Percentiles rank a stretch among this genome's conserved stretches.
Conservation (phyloP, 2,113 vertebrate species). For the Perca flavescens region DNA sequence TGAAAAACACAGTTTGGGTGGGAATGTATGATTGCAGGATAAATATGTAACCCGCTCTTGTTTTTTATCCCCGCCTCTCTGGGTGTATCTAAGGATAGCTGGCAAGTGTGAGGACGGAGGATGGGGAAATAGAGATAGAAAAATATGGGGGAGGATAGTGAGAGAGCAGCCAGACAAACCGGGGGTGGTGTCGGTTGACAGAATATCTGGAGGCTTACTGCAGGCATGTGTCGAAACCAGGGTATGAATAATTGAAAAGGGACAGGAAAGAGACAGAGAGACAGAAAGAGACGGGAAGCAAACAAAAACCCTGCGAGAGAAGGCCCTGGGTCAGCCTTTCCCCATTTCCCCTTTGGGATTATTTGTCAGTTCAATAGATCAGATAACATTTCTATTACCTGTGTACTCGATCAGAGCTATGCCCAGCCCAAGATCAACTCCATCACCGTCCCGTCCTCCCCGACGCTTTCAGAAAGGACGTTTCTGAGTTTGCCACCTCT, state of each 20-base stretch:
- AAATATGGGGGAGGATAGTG: conserved; percentile 33
- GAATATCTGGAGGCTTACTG: conserved; percentile 58
- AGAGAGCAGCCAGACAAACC: conserved; percentile 51
- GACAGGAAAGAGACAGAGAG: conserved; percentile 29
- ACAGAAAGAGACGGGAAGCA: conserved; percentile 38
- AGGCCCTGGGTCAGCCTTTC: conserved; percentile 12
- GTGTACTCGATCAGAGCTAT: conserved; percentile 18
- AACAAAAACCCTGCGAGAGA: conserved; percentile 37
- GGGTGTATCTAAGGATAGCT: neutral
- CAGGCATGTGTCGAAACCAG: conserved; percentile 57
- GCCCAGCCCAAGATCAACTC: conserved; percentile 23
- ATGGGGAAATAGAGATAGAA: conserved; percentile 32
- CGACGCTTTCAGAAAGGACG: neutral
- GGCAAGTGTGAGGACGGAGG: neutral
- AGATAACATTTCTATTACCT: conserved; percentile 45
- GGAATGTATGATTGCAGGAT: conserved; percentile 17
- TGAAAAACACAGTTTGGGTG: conserved; percentile 28
- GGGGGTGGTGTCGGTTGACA: conserved; percentile 51
- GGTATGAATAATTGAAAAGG: conserved; percentile 65
- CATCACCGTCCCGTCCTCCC: neutral
- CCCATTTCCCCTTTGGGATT: conserved; percentile 36
- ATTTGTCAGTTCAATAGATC: conserved; percentile 47
- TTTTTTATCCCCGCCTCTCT: conserved; percentile 13
- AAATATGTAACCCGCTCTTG: conserved; percentile 20
- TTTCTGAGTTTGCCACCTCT: conserved; percentile 13